phyloP scores from a whole-genome alignment of 2,888 invertebrate species.

The Mactromeris polynyma region DNA sequence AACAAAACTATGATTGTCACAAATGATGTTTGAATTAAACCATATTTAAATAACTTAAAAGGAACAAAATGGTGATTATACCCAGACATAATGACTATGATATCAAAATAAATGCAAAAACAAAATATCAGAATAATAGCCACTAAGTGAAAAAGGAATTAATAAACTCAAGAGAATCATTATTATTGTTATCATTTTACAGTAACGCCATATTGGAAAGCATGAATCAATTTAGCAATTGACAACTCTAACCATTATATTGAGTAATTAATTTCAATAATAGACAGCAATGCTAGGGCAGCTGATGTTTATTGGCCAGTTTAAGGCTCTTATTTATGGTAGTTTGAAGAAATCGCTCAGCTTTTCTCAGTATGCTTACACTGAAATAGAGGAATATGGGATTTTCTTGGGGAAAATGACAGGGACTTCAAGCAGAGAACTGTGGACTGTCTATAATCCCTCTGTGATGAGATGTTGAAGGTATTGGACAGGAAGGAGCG shows the following conservation, averaged over 20 bases:
- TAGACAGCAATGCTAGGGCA: not conserved
- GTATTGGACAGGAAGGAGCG: not conserved
- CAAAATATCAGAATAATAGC: not conserved
- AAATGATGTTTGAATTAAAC: too few species aligned
- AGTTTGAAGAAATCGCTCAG: not conserved
- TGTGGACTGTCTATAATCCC: not conserved
- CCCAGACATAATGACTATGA: not conserved
- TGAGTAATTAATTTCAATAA: conserved; percentile 1
- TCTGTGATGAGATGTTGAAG: not conserved
- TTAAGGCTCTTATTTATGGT: not conserved
- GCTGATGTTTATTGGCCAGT: not conserved
- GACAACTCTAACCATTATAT: not conserved
- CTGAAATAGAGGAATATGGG: not conserved
- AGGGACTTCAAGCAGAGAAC: not conserved
- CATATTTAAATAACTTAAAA: too few species aligned
- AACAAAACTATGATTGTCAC: too few species aligned
- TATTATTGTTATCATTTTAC: conserved; percentile 4
- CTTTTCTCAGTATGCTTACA: not conserved
- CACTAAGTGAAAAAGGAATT: not conserved
- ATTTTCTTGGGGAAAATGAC: not conserved
- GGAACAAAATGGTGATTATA: not conserved
- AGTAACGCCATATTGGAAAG: not conserved
- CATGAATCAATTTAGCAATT: conserved; percentile 2
- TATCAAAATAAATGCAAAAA: not conserved
- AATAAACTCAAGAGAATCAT: not conserved